A percentile compares a stretch with the other conserved stretches of the same genome.
These are phyloP conservation scores for Drosophila athabasca DNA, from an alignment of 1,140 invertebrate species.

Conservation along the genomic window DNA sequence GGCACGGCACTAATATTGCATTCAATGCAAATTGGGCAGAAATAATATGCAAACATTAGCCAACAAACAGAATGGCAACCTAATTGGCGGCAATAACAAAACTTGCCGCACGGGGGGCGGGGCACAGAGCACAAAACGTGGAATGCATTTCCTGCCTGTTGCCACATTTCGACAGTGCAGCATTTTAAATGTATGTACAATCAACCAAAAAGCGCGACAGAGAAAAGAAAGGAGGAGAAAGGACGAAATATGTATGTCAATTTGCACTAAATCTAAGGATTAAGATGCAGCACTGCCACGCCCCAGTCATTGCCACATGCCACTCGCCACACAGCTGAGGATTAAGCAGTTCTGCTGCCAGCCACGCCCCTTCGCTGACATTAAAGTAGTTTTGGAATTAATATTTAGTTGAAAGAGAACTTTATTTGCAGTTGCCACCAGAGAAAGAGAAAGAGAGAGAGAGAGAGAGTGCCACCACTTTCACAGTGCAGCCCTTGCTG, in stretches of 20 bases:
- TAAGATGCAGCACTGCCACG: too few relatives aligned
- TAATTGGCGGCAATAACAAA: constrained; percentile 72
- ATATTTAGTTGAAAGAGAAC: constrained; percentile 75
- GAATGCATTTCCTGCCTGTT: constrained; percentile 6
- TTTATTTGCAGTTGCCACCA: constrained; percentile 69
- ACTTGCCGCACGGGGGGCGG: constrained; percentile 16
- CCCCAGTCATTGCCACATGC: too few relatives aligned
- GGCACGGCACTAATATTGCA: constrained; percentile 37
- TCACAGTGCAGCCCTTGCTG: neutral
- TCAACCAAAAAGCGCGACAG: too few relatives aligned
- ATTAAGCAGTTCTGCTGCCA: constrained; percentile 15
- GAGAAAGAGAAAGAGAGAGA: constrained; percentile 1
- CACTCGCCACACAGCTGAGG: constrained; percentile 12
- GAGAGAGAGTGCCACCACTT: constrained; percentile 18
- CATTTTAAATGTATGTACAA: too few relatives aligned
- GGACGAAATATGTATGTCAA: too few relatives aligned
- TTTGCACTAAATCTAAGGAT: too few relatives aligned
- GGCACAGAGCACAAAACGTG: constrained; percentile 34
- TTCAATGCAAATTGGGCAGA: constrained; percentile 73
- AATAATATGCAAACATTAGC: constrained; percentile 76
- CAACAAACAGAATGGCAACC: constrained; percentile 50
- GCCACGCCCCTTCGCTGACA: constrained; percentile 43
- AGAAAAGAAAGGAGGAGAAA: too few relatives aligned
- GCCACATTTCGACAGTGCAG: neutral
- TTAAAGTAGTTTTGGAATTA: constrained; percentile 65